Base-by-base conservation (phyloP, 2,113 vertebrate species). In the Pungitius pungitius region DNA sequence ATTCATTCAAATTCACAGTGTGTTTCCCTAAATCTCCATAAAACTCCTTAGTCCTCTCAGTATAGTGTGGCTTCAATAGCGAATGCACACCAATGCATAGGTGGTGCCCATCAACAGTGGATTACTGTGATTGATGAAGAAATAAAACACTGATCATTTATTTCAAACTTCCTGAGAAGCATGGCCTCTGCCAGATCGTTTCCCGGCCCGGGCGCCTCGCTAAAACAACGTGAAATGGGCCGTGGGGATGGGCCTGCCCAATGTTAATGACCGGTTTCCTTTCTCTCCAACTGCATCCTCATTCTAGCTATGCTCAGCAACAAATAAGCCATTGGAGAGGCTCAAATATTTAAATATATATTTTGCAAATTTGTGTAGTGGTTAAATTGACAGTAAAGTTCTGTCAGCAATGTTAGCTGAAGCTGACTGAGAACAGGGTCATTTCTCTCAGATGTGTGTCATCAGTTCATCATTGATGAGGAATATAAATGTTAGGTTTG, bases 251-350 rank as follows among this genome's bases (percentile, higher is more conserved):
- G 72, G 78, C 69, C 81, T 72, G 77, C 83, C 75, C 67, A 33
- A 45, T 47, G 70, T 81, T 87, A 87, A 87, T 89, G 85, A 89
- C 87, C 62, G 75, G 88, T 88, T 87, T 75, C 77, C 78, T 84
- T 89, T 77, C 65, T 77, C 72, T 80, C 69, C 81, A 84, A 81
- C 68, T 80, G 72, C 80, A 78, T 85, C 64, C 77, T 20, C 70
- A 74, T 85, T 89, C 77, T 64, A 77, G 60, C 78, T 22, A 63
- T 60, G 77, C 68, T 82, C 74, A 85, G 62, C 76, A 82, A 81
- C 69, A 87, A 89, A 85, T 72, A 84, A 40, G 54, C 73, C 84
- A 82, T 84, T 82, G 88, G 43, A 39, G 61, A 72, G 56, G 57
- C 69, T 65, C 22, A 67, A 83, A 81, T 85, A 81, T 83, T 81